phyloP scores from a whole-genome alignment of 2,113 vertebrate species.

The Tringa solitaria region DNA sequence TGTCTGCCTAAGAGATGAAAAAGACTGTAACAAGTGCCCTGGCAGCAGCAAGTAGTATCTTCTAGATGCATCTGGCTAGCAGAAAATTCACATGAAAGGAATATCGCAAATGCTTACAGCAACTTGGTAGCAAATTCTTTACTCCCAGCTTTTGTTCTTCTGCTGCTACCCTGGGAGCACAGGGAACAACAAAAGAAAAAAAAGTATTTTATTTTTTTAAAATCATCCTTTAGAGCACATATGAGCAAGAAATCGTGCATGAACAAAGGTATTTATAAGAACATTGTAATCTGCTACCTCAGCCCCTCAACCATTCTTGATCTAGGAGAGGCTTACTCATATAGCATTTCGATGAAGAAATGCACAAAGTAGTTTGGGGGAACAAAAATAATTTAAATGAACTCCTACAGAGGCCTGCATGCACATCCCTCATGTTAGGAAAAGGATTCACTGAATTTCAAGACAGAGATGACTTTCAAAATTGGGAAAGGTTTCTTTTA shows the following conservation, averaged over 20 bases:
- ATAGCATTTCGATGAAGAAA: background rate
- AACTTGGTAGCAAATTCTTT: background rate
- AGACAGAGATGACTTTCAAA: background rate
- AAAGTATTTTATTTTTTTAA: background rate
- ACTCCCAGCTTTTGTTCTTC: background rate
- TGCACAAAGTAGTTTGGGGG: background rate
- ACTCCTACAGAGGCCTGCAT: background rate
- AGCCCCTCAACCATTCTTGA: background rate
- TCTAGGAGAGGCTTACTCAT: background rate
- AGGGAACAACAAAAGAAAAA: background rate
- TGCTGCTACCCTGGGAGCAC: background rate
- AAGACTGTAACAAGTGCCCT: background rate
- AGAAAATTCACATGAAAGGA: background rate
- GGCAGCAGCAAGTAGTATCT: background rate
- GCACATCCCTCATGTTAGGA: background rate
- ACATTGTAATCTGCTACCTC: background rate
- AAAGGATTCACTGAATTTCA: background rate
- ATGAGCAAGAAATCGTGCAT: background rate
- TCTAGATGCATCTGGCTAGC: background rate
- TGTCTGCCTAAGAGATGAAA: background rate
- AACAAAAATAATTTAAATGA: background rate
- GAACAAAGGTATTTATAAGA: background rate
- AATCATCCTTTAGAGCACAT: background rate
- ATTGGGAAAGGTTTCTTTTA: background rate
- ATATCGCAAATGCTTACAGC: background rate